phyloP scores from a whole-genome alignment of 2,113 vertebrate species.

The Cavia aperea region DNA sequence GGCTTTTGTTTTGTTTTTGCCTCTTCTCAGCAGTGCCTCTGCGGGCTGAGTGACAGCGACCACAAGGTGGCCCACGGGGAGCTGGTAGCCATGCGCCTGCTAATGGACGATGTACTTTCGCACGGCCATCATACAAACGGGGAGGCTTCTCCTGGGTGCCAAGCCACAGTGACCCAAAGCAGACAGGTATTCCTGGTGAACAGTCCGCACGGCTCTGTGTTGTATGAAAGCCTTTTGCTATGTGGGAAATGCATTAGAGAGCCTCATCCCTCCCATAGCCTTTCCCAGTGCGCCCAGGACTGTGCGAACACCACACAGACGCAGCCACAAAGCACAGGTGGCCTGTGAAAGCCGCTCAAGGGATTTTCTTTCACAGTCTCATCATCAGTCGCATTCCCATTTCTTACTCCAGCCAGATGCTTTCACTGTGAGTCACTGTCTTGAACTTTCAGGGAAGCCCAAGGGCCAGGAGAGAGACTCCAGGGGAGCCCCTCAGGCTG shows the following conservation, averaged over 20 bases:
- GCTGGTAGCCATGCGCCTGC: conserved; percentile 71
- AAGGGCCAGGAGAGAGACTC: neutral
- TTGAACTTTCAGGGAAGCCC: neutral
- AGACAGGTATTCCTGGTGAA: conserved; percentile 56
- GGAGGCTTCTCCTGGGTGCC: conserved; percentile 11
- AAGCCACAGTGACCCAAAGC: neutral
- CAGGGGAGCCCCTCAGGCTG: neutral
- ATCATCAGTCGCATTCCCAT: neutral
- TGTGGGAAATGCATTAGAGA: neutral
- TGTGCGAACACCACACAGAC: rapidly evolving
- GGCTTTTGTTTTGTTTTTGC: neutral
- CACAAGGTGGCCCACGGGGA: conserved; percentile 72
- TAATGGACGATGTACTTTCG: conserved; percentile 77
- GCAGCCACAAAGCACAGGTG: rapidly evolving
- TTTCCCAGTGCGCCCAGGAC: neutral
- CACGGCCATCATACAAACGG: conserved; percentile 21
- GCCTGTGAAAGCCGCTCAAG: neutral
- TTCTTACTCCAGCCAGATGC: neutral
- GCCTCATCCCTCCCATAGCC: too few relatives aligned
- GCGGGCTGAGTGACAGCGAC: conserved; percentile 71
- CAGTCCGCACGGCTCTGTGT: too few relatives aligned
- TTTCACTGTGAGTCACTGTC: neutral
- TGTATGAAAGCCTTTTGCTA: neutral
- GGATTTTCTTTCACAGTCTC: neutral
- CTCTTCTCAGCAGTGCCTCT: conserved; percentile 75